These are phyloP conservation scores for Siphonodentalium dalli DNA, from an alignment of 2,888 invertebrate species.

Conservation along the genomic window DNA sequence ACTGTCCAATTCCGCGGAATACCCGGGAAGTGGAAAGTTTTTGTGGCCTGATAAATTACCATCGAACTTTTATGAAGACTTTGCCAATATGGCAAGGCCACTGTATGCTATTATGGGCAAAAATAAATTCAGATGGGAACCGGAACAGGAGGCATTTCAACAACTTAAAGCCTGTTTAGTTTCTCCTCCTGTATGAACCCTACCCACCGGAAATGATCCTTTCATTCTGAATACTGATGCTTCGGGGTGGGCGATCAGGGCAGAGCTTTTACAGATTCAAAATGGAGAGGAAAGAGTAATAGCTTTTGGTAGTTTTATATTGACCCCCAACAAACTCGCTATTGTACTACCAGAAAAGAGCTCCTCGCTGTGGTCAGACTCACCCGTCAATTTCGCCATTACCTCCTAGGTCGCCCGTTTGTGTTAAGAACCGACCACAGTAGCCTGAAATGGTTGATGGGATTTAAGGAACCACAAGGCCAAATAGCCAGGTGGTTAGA, in stretches of 20 bases:
- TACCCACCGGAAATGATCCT: background rate
- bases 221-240: constrained; percentile 5
- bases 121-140: background rate
- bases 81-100: constrained; percentile 7
- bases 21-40: constrained; percentile 4
- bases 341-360: constrained; percentile 9
- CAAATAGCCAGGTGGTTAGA: too few relatives aligned
- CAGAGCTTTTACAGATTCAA: constrained; percentile 3
- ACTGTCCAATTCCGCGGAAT: background rate
- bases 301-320: background rate
- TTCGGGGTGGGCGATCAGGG: background rate
- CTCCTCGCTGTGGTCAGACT: too few relatives aligned
- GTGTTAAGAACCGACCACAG: too few relatives aligned
- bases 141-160: background rate
- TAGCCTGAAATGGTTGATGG: too few relatives aligned
- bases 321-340: background rate
- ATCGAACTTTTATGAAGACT: constrained; percentile 4
- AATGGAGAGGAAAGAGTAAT: constrained; percentile 6
- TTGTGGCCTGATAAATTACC: constrained; percentile 4
- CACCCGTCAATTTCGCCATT: too few relatives aligned
- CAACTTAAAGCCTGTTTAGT: background rate
- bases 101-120: constrained; percentile 4
- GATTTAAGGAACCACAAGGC: too few relatives aligned
- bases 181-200: background rate
- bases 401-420: too few relatives aligned